Evolutionary conservation across 2,797 vertebrate genomes (phyloP).

Genomic region (Gorsachius magnificus): DNA sequence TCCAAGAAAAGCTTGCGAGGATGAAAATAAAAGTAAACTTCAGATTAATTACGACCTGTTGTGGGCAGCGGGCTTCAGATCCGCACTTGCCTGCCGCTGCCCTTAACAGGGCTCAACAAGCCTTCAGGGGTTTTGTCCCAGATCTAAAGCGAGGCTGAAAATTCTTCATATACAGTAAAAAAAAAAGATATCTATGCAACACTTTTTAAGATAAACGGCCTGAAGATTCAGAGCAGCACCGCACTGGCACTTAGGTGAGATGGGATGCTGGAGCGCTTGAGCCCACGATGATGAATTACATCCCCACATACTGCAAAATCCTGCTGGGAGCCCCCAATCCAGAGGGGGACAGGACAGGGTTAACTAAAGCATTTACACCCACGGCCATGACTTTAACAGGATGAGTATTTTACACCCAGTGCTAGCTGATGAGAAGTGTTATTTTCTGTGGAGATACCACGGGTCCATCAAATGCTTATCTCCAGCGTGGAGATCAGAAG

Average conservation of each 20-base stretch:
- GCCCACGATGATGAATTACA: fast-evolving
- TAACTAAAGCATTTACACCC: background rate
- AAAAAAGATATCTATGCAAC: background rate
- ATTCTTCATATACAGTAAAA: background rate
- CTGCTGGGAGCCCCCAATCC: background rate
- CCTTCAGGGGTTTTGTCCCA: background rate
- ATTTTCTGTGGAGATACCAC: background rate
- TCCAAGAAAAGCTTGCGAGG: background rate
- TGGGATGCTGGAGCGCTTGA: fast-evolving
- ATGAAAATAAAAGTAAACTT: background rate
- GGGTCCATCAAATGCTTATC: background rate
- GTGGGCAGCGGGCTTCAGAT: background rate
- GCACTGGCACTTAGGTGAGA: fast-evolving
- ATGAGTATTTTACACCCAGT: background rate
- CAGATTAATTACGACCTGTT: background rate
- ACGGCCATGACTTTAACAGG: background rate
- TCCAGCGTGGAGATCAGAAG: background rate
- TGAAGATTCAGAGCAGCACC: background rate
- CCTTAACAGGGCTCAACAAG: background rate
- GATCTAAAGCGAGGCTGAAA: background rate
- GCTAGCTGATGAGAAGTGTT: too few relatives aligned
- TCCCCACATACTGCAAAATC: background rate
- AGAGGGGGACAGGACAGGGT: background rate
- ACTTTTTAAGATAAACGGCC: background rate
- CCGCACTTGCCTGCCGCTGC: background rate